Percentiles rank a stretch among this genome's conserved stretches.
Evolutionary conservation across 1,140 invertebrate genomes (phyloP).

Genomic region (Hyposmocoma kahamanoa): DNA sequence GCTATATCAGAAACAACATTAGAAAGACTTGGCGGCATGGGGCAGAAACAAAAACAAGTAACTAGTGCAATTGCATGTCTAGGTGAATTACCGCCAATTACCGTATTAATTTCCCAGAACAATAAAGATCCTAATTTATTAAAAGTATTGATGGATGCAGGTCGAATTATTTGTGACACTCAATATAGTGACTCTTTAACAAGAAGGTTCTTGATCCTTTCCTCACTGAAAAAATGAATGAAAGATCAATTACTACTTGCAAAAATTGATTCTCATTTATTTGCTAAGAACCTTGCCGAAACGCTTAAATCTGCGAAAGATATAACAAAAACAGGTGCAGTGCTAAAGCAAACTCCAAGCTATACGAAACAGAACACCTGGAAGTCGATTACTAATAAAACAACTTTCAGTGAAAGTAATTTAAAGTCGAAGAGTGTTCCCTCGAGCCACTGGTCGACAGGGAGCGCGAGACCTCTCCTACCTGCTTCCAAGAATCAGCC

Average conservation of each 20-base stretch:
- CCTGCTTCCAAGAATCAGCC: slow-evolving; percentile 1
- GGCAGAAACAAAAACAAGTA: not conserved
- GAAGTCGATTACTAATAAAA: not conserved
- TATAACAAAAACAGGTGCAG: not conserved
- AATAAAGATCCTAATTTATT: not conserved
- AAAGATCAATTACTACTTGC: not conserved
- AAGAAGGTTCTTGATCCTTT: not conserved
- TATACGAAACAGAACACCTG: not conserved
- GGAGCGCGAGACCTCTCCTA: not conserved
- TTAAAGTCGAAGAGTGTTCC: slow-evolving; percentile 1
- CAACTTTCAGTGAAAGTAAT: not conserved
- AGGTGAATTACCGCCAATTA: not conserved
- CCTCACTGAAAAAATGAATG: not conserved
- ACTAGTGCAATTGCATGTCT: not conserved
- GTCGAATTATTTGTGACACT: not conserved
- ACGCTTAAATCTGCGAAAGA: slow-evolving; percentile 1
- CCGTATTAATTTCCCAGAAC: not conserved
- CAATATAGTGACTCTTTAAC: slow-evolving; percentile 1
- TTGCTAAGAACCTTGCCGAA: not conserved
- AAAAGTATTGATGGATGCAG: not conserved
- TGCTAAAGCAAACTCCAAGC: not conserved
- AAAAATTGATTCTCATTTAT: not conserved
- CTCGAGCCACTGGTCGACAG: slow-evolving; percentile 1
- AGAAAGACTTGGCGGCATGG: not conserved
- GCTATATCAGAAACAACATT: not conserved